Percentiles rank a stretch among this genome's conserved stretches.
phyloP scores from a whole-genome alignment of 2,797 vertebrate genomes.

The Monodelphis domestica region DNA sequence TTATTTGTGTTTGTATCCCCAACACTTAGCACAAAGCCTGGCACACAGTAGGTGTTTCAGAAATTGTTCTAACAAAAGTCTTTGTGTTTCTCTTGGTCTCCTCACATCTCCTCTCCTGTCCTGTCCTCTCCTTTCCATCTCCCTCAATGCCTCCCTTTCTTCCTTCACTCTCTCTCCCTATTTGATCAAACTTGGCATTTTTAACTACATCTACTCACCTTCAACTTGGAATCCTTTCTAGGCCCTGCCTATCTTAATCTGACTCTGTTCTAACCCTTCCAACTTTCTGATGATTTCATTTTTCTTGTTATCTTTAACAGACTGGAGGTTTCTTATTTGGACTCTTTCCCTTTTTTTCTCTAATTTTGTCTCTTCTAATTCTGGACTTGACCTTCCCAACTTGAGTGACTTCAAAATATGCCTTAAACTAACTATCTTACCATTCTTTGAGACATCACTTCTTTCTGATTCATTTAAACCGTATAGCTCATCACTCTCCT shows the following conservation, averaged over 20 bases:
- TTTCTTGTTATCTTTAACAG: background rate
- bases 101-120: background rate
- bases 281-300: background rate
- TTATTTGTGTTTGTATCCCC: background rate
- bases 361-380: background rate
- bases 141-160: background rate
- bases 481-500: background rate
- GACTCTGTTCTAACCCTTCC: background rate
- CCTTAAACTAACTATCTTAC: background rate
- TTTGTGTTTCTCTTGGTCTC: too few species aligned
- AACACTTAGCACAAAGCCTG: background rate
- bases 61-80: background rate
- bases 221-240: background rate
- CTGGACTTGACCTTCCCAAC: background rate
- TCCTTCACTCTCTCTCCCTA: background rate
- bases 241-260: background rate
- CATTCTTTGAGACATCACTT: background rate
- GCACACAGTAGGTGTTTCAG: background rate
- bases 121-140: background rate
- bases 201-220: background rate
- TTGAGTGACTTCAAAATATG: background rate
- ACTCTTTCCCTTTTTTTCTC: background rate
- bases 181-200: background rate
- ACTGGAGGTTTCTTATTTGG: background rate
- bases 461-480: background rate